Evolutionary conservation across 2,888 invertebrate species (phyloP), one percentile per base, ranked within the genome.

Genomic region (Hirtodrosophila histrioides): DNA sequence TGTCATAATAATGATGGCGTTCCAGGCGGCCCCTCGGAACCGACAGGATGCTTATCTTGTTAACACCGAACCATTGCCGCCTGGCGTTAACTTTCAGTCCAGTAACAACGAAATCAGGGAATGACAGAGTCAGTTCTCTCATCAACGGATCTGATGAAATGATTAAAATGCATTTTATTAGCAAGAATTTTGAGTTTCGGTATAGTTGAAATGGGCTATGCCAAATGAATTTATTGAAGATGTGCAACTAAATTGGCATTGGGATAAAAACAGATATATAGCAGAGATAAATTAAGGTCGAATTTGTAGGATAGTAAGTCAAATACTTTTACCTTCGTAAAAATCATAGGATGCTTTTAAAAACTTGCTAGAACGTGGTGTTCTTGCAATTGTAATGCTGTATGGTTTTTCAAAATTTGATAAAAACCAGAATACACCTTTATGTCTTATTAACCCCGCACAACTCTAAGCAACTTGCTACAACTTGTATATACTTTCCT

Each of bases 1-100:
- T 89, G 88, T 88, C 88, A 88, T 86, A 85, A 88, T 88, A 88
- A 89, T 88, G 88, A 88, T 88, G 89, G 88, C 89, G 89, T 87
- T 66, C 63, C 70, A 50, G 53, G 37, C 63, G 58, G 58, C 29
- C 58, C 27, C 53, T 68, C 58, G 41, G 60, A 24, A 4, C 55
- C 40, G 50, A 62, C 76, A 88, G 82, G 78, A 84, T 77, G 75
- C 74, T 83, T 79, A 89, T 80, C 84, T 78, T 76, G 78, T 86
- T 83, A 83, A 87, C 81, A 69, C 78, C 62, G 66, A 64, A 63
- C 56, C 51, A 67, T 64, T 66, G 72, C 66, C 70, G 65, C 48
- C 75, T 64, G 77, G 79, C 75, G 75, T 78, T 71, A 77, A 80
- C 64, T 64, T 61, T 60, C 60, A 69, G 56, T 57, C 57, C 55